These are phyloP conservation scores for Cryptus viduatorius DNA, from an alignment of 2,888 invertebrate species.

Conservation along the genomic window DNA sequence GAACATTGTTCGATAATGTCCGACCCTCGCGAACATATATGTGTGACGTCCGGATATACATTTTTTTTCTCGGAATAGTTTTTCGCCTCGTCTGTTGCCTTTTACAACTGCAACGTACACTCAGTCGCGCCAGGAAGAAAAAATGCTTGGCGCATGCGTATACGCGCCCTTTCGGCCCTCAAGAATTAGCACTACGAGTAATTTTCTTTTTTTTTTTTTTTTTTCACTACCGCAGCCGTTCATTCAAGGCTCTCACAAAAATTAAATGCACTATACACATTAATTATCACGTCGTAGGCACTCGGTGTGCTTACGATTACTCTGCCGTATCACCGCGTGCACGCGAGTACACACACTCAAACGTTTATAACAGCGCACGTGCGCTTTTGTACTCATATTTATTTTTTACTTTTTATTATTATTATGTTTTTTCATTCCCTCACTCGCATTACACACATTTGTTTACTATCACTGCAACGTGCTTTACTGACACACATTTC, in stretches of 20 bases:
- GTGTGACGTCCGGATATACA: background rate
- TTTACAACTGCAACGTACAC: background rate
- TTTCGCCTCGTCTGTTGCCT: background rate
- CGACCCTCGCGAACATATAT: background rate
- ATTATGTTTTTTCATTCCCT: background rate
- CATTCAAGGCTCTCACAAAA: background rate
- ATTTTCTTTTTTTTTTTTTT: background rate
- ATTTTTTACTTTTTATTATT: background rate
- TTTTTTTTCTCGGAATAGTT: background rate
- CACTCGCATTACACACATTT: background rate
- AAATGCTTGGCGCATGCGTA: background rate
- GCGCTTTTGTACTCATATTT: background rate
- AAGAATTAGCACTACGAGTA: background rate
- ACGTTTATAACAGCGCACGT: background rate
- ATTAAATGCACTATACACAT: slow-evolving; percentile 21
- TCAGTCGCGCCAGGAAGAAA: background rate
- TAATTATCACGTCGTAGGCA: slow-evolving; percentile 10
- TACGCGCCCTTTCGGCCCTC: background rate
- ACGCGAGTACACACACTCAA: slow-evolving; percentile 1
- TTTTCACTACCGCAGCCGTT: background rate
- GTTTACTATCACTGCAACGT: background rate
- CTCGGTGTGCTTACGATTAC: slow-evolving; percentile 29
- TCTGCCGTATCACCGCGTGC: slow-evolving; percentile 2
- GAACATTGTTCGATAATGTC: background rate
- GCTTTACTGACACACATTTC: slow-evolving; percentile 1